Conservation (phyloP, 2,888 invertebrate species). For the Eupithecia exiguata region DNA sequence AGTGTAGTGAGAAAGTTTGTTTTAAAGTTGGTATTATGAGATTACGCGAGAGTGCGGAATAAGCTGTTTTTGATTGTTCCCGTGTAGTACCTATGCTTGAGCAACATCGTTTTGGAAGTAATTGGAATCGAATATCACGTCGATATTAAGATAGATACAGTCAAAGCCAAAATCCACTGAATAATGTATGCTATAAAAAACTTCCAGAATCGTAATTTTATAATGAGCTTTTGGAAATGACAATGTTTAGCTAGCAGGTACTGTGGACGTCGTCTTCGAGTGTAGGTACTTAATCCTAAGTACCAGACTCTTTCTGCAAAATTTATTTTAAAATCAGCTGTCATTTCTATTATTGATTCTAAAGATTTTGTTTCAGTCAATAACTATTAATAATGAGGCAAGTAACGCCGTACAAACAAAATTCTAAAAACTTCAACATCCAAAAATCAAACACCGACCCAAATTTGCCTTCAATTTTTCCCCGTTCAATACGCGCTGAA, state of each 20-base stretch:
- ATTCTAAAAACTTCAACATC: neutral
- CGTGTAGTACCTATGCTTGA: neutral
- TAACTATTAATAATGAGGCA: neutral
- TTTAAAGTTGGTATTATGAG: constrained; percentile 15
- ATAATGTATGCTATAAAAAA: neutral
- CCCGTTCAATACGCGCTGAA: constrained; percentile 44
- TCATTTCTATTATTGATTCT: neutral
- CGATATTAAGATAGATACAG: neutral
- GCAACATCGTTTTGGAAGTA: neutral
- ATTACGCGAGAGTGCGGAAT: constrained; percentile 24
- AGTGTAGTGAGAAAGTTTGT: constrained; percentile 35
- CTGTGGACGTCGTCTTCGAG: neutral
- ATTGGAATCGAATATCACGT: neutral
- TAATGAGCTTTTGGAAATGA: neutral
- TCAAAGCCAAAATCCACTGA: neutral
- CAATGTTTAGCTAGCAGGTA: neutral
- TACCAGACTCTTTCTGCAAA: neutral
- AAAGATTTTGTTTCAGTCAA: neutral
- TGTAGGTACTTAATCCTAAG: neutral
- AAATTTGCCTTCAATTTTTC: constrained; percentile 43
- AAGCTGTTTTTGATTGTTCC: constrained; percentile 22
- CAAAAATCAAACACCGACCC: constrained; percentile 35
- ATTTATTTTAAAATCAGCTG: neutral
- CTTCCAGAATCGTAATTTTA: neutral
- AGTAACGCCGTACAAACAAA: neutral